Evolutionary conservation across 2,797 vertebrate species (phyloP), one percentile per base, ranked within the genome.

Genomic region (Halcyon leucocephala): DNA sequence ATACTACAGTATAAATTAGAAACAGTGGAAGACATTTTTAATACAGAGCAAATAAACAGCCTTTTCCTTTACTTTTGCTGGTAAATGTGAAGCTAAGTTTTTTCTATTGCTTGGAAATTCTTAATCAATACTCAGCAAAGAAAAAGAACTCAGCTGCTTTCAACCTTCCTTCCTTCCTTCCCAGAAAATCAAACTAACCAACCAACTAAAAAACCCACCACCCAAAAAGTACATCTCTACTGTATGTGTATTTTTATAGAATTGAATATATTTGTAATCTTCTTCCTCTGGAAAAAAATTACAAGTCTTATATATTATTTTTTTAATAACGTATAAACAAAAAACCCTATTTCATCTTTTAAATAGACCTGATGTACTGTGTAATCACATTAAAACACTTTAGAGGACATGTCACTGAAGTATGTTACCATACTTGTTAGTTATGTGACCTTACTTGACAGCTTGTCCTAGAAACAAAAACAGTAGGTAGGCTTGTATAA

Each of bases 1-100:
- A 12, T 26, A 15, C 13, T 0, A 1, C 2, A 9, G 28, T 24
- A 12, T 37, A 41, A 61, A 29, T 49, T 52, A 46, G 12, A 31
- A 37, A 71, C 12, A 51, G 8, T 15, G 20, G 14, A 61, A 65
- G 37, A 13, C 2, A 2, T 31, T 48, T 37, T 41, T 41, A 54
- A 31, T 20, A 25, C 14, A 31, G 12, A 41, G 28, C 22, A 54
- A 49, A 14, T 31, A 49, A 80, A 26, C 22, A 44, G 7, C 5
- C 6, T 54, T 86, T 49, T 69, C 8, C 6, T 73, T 85, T 58
- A 28, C 1, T 14, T 29, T 48, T 17, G 4, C 12, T 25, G 7
- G 21, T 74, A 94, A 66, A 79, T 1, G 1, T 44, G 39, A 39
- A 72, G 7, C 17, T 81, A 37, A 44, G 44, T 89, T 79, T 52